phyloP scores from a whole-genome alignment of 2,888 invertebrate species.

The Pollenia labialis region DNA sequence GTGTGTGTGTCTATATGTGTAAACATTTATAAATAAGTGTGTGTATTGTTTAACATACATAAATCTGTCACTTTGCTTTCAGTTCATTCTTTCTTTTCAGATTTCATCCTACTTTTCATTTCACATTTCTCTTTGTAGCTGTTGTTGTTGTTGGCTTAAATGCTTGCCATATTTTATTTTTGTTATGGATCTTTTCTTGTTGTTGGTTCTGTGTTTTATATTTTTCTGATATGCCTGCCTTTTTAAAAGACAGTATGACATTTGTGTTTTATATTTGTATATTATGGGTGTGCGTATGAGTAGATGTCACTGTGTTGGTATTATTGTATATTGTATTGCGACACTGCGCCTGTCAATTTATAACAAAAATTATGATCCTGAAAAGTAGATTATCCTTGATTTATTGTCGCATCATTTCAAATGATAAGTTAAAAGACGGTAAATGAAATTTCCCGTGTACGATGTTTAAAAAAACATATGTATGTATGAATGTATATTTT shows the following conservation, averaged over 20 bases:
- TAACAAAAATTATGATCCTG: constrained; percentile 84
- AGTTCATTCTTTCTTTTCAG: constrained; percentile 54
- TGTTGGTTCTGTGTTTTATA: constrained; percentile 42
- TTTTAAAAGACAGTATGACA: constrained; percentile 63
- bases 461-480: constrained; percentile 5
- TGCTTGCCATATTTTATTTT: constrained; percentile 67
- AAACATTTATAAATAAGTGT: constrained; percentile 20
- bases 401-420: constrained; percentile 81
- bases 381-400: constrained; percentile 84
- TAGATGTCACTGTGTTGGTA: constrained; percentile 19
- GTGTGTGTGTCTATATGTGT: not conserved
- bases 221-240: constrained; percentile 70
- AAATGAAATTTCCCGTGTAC: constrained; percentile 57
- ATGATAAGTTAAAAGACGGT: constrained; percentile 69
- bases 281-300: not conserved
- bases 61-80: constrained; percentile 82
- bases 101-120: constrained; percentile 67
- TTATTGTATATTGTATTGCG: constrained; percentile 62
- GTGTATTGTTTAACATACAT: constrained; percentile 76
- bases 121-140: constrained; percentile 51
- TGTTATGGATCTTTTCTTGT: constrained; percentile 37
- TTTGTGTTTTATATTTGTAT: constrained; percentile 44
- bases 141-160: constrained; percentile 46
- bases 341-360: constrained; percentile 82
- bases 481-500: not conserved